Percentiles rank a stretch among this genome's conserved stretches.
These are phyloP conservation scores for roundworm (Caenorhabditis elegans) DNA, from an alignment of 1,140 invertebrate species.

Conservation along the genomic window DNA sequence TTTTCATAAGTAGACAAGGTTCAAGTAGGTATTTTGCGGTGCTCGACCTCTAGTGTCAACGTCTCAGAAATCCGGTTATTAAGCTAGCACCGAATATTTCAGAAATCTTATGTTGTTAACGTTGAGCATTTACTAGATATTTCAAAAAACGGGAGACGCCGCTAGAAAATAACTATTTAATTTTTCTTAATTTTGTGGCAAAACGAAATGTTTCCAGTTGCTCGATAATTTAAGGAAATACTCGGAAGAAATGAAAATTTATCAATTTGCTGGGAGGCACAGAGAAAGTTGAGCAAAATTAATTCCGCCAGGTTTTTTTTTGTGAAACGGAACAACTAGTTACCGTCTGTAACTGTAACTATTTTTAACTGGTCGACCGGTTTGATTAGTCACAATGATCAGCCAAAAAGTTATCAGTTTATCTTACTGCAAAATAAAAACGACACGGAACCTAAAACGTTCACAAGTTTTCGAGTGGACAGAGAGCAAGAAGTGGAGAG, in stretches of 20 bases:
- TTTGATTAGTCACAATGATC: slow-evolving; percentile 1
- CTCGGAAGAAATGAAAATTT: too few relatives aligned
- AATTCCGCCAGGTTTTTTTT: too few relatives aligned
- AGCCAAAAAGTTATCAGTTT: background rate
- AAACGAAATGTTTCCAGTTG: too few relatives aligned
- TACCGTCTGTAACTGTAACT: background rate
- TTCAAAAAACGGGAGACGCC: too few relatives aligned
- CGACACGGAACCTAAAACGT: background rate
- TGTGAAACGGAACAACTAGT: background rate
- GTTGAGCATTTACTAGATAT: too few relatives aligned
- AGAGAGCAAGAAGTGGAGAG: background rate
- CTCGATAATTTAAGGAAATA: too few relatives aligned
- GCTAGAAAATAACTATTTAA: too few relatives aligned
- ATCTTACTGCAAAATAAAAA: background rate
- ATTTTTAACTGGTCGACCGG: background rate
- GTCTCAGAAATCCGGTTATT: background rate
- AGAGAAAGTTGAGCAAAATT: background rate
- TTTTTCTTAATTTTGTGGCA: too few relatives aligned
- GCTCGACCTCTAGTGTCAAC: background rate
- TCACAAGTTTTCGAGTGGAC: background rate
- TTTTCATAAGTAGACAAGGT: background rate
- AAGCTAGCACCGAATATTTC: background rate
- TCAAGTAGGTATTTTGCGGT: background rate
- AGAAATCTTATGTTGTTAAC: too few relatives aligned
- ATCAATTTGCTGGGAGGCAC: too few relatives aligned